Conservation (phyloP, 2,113 vertebrate genomes). For the Empidonax traillii region DNA sequence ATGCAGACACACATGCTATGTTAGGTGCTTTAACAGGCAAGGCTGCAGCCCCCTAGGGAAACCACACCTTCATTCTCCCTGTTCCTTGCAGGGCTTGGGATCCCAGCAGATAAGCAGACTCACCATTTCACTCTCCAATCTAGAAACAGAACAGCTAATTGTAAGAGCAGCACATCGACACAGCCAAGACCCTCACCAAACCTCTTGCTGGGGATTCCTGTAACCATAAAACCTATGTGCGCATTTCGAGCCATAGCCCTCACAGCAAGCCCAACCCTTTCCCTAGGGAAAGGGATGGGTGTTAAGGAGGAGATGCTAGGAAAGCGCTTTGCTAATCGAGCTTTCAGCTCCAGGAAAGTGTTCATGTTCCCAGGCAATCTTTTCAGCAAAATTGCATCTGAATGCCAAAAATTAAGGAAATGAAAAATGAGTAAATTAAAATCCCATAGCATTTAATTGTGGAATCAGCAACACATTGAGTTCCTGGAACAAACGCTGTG, state of each 20-base stretch:
- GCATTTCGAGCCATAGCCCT: neutral
- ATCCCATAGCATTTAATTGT: neutral
- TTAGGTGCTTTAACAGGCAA: neutral
- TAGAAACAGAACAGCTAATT: neutral
- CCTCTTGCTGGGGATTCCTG: neutral
- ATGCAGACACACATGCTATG: neutral
- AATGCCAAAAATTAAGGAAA: constrained; percentile 7
- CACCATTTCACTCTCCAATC: neutral
- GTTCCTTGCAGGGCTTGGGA: neutral
- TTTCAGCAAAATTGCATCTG: neutral
- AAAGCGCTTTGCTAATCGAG: neutral
- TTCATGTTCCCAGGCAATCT: neutral
- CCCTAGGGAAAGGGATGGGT: neutral
- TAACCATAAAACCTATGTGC: neutral
- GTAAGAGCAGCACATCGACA: neutral
- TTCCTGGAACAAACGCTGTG: neutral
- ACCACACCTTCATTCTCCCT: neutral
- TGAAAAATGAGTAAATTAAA: constrained; percentile 35
- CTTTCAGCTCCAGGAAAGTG: neutral
- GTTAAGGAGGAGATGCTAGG: neutral
- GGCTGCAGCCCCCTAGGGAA: neutral
- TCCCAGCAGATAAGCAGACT: neutral
- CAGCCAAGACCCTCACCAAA: neutral
- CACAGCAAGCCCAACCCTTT: neutral
- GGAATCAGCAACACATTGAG: neutral